Base-by-base conservation (phyloP, 2,113 vertebrate genomes). In the Tiliqua scincoides region DNA sequence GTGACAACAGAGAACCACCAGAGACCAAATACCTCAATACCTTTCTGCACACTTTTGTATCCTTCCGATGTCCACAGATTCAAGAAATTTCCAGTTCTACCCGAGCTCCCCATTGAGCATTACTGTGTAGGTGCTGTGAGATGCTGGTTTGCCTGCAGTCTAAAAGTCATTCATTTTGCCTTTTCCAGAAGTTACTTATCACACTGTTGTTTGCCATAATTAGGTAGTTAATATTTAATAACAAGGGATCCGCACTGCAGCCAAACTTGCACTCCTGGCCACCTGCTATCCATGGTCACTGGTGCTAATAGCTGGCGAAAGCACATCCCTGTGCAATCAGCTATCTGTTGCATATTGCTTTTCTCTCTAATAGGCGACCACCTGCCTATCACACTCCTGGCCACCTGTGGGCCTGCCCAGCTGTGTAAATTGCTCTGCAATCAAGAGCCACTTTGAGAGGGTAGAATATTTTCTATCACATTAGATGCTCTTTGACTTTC, bases 321-420 rank as follows among this genome's bases (percentile, higher is more conserved):
- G 43, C 5, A 17, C 65, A 4, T 86, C 88, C 80, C 70, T 30
- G 73, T 76, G 86, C 43, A 67, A 70, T 1, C 52, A 35, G 73
- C 85, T 82, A 40, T 30, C 63, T 52, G 89, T 20, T 59, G 30
- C 57, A 23, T 67, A 23, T 74, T 35, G 48, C 75, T n/a, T 89
- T 80, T 0, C 81, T 74, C 81, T 15, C 70, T 54, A 62, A 67
- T 71, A 62, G 81, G 84, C 61, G 7, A 68, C 82, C 79, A 54
- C 86, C 89, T 83, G 79, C 88, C 91, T n/a, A 89, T 78, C 86
- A 25, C 7, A 48, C 75, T 68, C 59, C 82, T 18, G 85, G 71
- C 78, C 83, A 54, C 87, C 90, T 6, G 32, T 18, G 61, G 52
- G 40, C 62, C 83, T 77, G 74, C 82, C 89, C 65, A 37, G 88